A percentile compares a stretch with the other conserved stretches of the same genome.
These are phyloP conservation scores for Cosmia trapezina DNA, from an alignment of 2,888 invertebrate genomes.

Conservation along the genomic window DNA sequence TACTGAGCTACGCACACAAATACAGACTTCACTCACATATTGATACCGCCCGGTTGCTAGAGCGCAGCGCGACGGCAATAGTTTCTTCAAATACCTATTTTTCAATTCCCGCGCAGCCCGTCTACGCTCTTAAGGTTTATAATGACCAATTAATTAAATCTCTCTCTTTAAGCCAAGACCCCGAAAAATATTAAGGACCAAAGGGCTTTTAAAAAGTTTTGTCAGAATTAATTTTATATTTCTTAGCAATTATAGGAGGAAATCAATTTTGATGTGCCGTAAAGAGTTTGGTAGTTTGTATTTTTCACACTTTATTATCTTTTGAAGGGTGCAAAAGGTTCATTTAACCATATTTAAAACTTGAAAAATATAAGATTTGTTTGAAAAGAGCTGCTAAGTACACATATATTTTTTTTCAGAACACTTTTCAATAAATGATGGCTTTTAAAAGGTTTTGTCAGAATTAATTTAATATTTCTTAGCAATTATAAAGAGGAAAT, in stretches of 20 bases:
- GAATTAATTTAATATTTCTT: conserved; percentile 64
- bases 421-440: not conserved
- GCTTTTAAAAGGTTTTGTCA: conserved; percentile 60
- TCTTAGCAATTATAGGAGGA: conserved; percentile 49
- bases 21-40: too few relatives aligned
- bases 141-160: conserved; percentile 83
- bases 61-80: too few relatives aligned
- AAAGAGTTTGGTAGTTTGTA: conserved; percentile 34
- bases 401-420: not conserved
- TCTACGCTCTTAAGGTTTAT: too few relatives aligned
- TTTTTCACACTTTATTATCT: conserved; percentile 30
- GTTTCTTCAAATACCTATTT: too few relatives aligned
- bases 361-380: conserved; percentile 4
- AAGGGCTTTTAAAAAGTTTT: conserved; percentile 68
- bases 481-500: conserved; percentile 47
- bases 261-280: conserved; percentile 41
- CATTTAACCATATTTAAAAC: not conserved
- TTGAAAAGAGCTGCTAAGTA: not conserved
- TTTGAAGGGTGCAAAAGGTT: not conserved
- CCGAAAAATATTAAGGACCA: conserved; percentile 72
- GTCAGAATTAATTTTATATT: conserved; percentile 62
- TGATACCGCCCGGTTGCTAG: too few relatives aligned
- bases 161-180: conserved; percentile 68
- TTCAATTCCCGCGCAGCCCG: too few relatives aligned
- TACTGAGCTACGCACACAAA: too few relatives aligned